Evolutionary conservation across 2,113 vertebrate species (phyloP).

Genomic region (Apteryx mantelli): DNA sequence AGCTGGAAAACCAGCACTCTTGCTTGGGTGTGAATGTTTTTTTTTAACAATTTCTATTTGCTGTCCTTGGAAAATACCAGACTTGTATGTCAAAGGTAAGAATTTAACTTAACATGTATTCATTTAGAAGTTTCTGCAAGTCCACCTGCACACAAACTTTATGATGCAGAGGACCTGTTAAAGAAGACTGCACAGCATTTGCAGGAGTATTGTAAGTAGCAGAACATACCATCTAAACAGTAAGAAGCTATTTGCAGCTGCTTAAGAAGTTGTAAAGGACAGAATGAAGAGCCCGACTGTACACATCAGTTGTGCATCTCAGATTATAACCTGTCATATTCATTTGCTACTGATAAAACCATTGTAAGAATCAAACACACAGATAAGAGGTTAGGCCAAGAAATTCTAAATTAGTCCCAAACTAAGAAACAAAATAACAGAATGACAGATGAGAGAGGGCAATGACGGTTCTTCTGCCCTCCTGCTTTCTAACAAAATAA

Average conservation of each 20-base stretch:
- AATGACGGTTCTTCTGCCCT: neutral
- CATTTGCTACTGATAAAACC: neutral
- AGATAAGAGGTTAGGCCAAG: neutral
- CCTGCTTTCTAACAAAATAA: neutral
- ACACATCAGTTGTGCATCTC: neutral
- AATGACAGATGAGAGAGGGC: neutral
- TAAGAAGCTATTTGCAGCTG: neutral
- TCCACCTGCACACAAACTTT: neutral
- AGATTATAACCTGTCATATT: neutral
- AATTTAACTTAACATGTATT: neutral
- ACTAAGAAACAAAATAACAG: neutral
- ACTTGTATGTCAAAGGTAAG: neutral
- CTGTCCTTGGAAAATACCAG: neutral
- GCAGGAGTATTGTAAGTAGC: slow-evolving; percentile 46
- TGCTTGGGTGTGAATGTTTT: neutral
- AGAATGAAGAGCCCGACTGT: neutral
- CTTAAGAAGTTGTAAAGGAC: neutral
- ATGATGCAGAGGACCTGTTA: neutral
- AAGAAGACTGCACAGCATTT: slow-evolving; percentile 8
- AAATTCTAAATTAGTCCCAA: neutral
- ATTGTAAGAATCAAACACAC: neutral
- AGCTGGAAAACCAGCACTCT: neutral
- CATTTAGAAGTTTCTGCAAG: neutral
- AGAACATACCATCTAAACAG: neutral
- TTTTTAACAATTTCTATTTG: neutral